A percentile compares a stretch with the other conserved stretches of the same genome.
phyloP scores from a whole-genome alignment of 1,140 invertebrate species.

The Apocrypta bakeri region DNA sequence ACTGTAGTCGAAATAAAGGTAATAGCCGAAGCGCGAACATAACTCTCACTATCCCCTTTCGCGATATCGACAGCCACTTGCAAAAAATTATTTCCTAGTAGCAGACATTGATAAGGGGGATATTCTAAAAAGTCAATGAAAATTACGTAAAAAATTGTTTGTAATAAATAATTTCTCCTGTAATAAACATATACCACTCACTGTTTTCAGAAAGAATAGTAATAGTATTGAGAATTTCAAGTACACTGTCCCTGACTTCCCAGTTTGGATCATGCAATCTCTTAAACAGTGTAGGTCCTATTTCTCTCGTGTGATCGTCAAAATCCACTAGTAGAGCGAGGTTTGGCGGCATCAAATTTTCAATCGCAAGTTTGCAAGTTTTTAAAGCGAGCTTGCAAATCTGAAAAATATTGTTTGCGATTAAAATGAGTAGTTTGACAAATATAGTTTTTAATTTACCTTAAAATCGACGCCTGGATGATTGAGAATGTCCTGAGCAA shows the following conservation, averaged over 20 bases:
- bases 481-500: conserved; percentile 76
- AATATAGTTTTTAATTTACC: conserved; percentile 63
- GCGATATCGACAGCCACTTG: conserved; percentile 79
- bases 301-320: conserved; percentile 78
- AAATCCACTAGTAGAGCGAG: conserved; percentile 81
- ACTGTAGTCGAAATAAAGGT: conserved; percentile 81
- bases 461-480: conserved; percentile 74
- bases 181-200: conserved; percentile 70
- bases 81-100: conserved; percentile 80
- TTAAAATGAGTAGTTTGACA: background rate
- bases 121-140: conserved; percentile 76
- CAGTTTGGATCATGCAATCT: conserved; percentile 82
- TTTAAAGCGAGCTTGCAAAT: conserved; percentile 81
- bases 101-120: conserved; percentile 83
- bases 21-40: conserved; percentile 83
- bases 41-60: conserved; percentile 80
- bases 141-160: background rate
- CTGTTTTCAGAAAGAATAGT: conserved; percentile 81
- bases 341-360: conserved; percentile 84
- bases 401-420: conserved; percentile 67
- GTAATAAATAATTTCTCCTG: conserved; percentile 22
- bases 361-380: conserved; percentile 80
- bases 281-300: conserved; percentile 80
- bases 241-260: conserved; percentile 84
- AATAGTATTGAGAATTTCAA: conserved; percentile 82